These are phyloP conservation scores for Lepidotrigona ventralis DNA, from an alignment of 1,140 invertebrate genomes.

Conservation along the genomic window DNA sequence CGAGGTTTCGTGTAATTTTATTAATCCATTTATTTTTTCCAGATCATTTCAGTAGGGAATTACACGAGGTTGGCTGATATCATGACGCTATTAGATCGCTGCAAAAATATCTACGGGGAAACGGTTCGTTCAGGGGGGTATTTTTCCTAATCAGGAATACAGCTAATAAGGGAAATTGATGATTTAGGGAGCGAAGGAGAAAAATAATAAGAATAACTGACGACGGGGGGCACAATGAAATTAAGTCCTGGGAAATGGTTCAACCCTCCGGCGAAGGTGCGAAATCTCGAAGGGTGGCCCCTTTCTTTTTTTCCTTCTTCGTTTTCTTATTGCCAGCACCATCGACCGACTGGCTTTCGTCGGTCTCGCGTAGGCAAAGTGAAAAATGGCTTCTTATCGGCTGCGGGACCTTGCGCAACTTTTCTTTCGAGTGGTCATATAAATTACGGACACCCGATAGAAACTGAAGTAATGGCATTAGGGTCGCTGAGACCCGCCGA, in stretches of 20 bases:
- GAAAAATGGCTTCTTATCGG: conserved; percentile 65
- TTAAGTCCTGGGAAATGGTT: conserved; percentile 25
- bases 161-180: conserved; percentile 46
- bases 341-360: conserved; percentile 57
- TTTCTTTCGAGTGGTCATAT: conserved; percentile 50
- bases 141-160: conserved; percentile 33
- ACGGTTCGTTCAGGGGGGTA: not conserved
- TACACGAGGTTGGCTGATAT: not conserved
- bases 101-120: conserved; percentile 5
- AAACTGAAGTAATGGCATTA: conserved; percentile 20
- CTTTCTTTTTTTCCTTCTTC: not conserved
- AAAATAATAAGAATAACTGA: conserved; percentile 42
- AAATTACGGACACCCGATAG: conserved; percentile 55
- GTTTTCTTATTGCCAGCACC: conserved; percentile 55
- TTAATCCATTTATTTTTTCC: conserved; percentile 40
- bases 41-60: conserved; percentile 29
- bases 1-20: not conserved
- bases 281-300: conserved; percentile 43
- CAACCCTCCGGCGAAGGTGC: conserved; percentile 21
- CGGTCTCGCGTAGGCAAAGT: conserved; percentile 54
- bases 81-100: not conserved
- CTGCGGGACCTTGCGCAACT: conserved; percentile 22
- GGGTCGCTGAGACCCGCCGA: conserved; percentile 5
- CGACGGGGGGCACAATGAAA: conserved; percentile 20
- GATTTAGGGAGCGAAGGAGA: conserved; percentile 36